A percentile compares a stretch with the other conserved stretches of the same genome.
These are phyloP conservation scores for Acrossocheilus wenchowensis DNA, from an alignment of 2,797 vertebrate genomes.

Conservation along the genomic window DNA sequence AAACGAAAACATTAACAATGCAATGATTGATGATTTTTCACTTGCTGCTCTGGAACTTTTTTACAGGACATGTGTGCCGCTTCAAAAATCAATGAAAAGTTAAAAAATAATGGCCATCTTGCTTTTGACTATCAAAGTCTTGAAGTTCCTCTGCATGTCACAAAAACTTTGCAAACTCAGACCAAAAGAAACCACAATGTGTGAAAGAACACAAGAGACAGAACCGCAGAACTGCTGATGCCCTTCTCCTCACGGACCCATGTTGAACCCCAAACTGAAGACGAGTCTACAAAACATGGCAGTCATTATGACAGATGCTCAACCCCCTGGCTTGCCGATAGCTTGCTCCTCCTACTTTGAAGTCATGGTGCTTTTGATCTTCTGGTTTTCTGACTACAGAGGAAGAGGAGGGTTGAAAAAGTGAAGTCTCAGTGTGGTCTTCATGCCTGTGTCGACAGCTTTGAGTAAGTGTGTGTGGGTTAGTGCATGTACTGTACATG, in stretches of 20 bases:
- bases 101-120: constrained; percentile 10
- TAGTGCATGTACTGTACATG: background rate
- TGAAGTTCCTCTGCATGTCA: constrained; percentile 19
- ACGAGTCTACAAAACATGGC: constrained; percentile 16
- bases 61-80: background rate
- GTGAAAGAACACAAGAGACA: constrained; percentile 29
- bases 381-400: constrained; percentile 37
- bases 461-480: background rate
- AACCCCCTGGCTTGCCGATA: background rate
- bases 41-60: background rate
- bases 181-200: background rate
- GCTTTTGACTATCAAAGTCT: background rate
- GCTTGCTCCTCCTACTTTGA: constrained; percentile 37
- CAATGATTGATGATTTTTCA: background rate
- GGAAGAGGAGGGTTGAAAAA: constrained; percentile 12
- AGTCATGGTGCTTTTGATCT: constrained; percentile 20
- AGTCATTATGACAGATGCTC: constrained; percentile 39
- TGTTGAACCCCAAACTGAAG: constrained; percentile 4
- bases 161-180: constrained; percentile 37
- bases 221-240: constrained; percentile 37
- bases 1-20: background rate
- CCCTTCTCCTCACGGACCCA: background rate
- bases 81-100: constrained; percentile 3
- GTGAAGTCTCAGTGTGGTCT: constrained; percentile 1
- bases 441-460: background rate